Base-by-base conservation (phyloP, 2,113 vertebrate genomes). In the Nesogale talazaci region DNA sequence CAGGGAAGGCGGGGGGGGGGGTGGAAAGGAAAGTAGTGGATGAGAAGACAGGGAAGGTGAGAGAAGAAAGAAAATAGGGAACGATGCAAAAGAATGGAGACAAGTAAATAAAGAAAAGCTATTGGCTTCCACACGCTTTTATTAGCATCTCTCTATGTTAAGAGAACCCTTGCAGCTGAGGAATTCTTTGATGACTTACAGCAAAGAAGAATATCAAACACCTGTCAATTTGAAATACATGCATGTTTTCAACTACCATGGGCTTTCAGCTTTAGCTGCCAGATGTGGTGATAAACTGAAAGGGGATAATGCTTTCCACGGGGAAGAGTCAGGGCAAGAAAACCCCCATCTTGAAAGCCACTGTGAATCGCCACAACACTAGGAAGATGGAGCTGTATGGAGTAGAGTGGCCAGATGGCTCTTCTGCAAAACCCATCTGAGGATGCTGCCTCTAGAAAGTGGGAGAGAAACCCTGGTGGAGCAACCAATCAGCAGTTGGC, bases 251-350 rank as follows among this genome's bases (percentile, higher is more conserved):
- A 88, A 85, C 81, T 85, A 67, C 65, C 57, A 23, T 22, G 70
- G 75, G 57, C 57, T 76, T 87, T 93, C 63, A 17, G 69, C 38
- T 88, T 89, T 89, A 88, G 83, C 69, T 91, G 94, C 92, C 94
- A 96, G 87, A 95, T 63, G 81, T 31, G 89, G 79, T 46, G 88
- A 88, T 89, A 78, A 81, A 93, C 31, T 86, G 59, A 89, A 52
- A 83, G 78, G 57, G 95, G 84, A 85, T 91, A 79, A 93, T 96
- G 94, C 81, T 95, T 96, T 96, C 91, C 94, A 93, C 72, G 65
- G 94, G 84, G 67, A 94, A 81, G 61, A 94, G 88, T 74, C 3
- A 31, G 56, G 67, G 59, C 65, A 63, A 90, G 69, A 67, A 65
- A 93, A 83, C 76, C 3, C 19, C 19, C 2, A 8, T 36, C 36